These are phyloP conservation scores for Eonycteris spelaea DNA, from an alignment of 2,113 vertebrate species.

Conservation along the genomic window DNA sequence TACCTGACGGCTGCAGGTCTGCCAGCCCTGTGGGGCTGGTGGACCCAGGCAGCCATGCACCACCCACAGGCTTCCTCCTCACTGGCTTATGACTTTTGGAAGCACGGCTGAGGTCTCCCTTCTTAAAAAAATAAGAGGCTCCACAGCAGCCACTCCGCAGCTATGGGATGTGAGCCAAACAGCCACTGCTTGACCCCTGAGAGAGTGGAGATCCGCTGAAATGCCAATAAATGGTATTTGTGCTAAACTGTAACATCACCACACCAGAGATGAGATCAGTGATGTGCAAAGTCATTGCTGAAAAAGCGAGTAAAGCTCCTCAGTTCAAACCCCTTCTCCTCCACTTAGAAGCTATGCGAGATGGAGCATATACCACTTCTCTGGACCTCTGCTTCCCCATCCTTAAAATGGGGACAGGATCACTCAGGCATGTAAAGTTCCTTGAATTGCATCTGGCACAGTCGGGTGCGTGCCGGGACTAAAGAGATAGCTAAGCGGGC, in stretches of 20 bases:
- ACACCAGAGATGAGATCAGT: background rate
- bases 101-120: background rate
- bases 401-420: background rate
- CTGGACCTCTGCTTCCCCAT: background rate
- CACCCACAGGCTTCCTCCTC: background rate
- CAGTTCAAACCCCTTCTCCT: background rate
- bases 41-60: background rate
- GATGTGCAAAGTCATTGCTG: background rate
- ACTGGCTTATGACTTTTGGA: background rate
- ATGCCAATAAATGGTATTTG: background rate
- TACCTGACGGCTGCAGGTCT: background rate
- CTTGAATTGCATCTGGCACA: background rate
- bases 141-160: background rate
- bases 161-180: background rate
- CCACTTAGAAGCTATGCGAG: background rate
- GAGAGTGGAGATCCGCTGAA: slow-evolving; percentile 18
- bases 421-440: background rate
- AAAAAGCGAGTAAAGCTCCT: background rate
- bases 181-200: background rate
- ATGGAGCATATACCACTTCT: background rate
- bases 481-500: background rate
- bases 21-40: background rate
- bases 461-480: background rate
- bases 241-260: background rate
- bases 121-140: slow-evolving; percentile 19